These are phyloP conservation scores for Coregonus sp. DNA, from an alignment of 2,797 vertebrate genomes.

Conservation along the genomic window DNA sequence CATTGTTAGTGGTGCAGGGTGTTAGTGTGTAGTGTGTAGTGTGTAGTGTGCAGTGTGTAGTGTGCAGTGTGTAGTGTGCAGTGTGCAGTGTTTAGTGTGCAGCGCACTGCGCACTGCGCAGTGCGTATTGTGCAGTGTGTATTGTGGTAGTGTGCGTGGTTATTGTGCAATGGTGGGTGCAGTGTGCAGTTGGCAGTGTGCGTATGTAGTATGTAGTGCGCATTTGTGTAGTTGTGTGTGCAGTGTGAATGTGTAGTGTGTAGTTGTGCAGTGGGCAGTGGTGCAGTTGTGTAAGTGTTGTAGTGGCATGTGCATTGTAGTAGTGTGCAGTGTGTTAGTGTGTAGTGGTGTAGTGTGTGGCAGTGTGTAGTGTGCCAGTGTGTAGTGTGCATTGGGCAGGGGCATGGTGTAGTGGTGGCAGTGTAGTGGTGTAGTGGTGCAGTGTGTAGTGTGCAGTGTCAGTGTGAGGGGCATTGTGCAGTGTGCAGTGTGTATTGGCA, in stretches of 20 bases:
- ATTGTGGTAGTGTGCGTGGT: conserved; percentile 35
- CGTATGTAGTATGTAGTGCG: not conserved
- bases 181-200: conserved; percentile 17
- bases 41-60: conserved; percentile 23
- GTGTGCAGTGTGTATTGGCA: too few species aligned
- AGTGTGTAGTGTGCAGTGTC: too few species aligned
- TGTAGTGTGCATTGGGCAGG: too few species aligned
- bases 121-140: conserved; percentile 37
- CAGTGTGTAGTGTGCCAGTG: not conserved
- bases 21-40: not conserved
- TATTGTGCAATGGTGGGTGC: too few species aligned
- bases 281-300: too few species aligned
- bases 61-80: conserved; percentile 10
- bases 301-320: too few species aligned
- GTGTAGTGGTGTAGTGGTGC: too few species aligned
- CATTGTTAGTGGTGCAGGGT: not conserved
- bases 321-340: too few species aligned
- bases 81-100: conserved; percentile 38
- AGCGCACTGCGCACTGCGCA: conserved; percentile 35
- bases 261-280: too few species aligned
- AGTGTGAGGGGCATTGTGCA: too few species aligned
- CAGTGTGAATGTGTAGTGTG: conserved; percentile 18
- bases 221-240: conserved; percentile 25
- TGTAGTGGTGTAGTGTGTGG: too few species aligned
- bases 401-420: too few species aligned